Percentiles rank a stretch among this genome's conserved stretches.
Conservation (phyloP, 2,113 vertebrate species). For the Condylura cristata region DNA sequence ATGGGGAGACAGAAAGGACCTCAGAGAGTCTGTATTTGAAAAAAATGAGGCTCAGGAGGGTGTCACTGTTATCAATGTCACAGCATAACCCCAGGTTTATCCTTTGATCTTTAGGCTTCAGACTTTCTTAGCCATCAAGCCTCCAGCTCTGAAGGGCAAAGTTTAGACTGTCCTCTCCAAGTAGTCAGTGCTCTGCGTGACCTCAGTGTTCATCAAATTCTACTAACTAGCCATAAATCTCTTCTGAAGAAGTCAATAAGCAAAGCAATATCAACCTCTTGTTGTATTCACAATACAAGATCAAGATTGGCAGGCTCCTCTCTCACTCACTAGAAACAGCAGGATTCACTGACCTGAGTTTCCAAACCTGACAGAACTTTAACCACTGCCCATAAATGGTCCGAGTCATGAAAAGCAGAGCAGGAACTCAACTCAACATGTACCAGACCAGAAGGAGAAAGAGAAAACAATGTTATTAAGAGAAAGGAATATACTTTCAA, state of each 20-base stretch:
- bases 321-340: not conserved
- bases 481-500: not conserved
- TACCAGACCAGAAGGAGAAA: not conserved
- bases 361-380: not conserved
- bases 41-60: constrained; percentile 1
- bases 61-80: not conserved
- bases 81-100: not conserved
- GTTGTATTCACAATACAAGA: not conserved
- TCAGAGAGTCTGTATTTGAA: not conserved
- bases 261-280: not conserved
- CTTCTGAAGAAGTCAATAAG: not conserved
- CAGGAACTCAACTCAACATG: not conserved
- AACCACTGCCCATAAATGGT: not conserved
- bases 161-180: not conserved
- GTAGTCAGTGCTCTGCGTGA: not conserved
- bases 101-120: not conserved
- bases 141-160: not conserved
- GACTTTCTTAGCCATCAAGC: not conserved
- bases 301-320: not conserved
- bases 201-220: not conserved
- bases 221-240: not conserved
- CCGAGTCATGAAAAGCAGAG: not conserved
- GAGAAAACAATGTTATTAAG: not conserved
- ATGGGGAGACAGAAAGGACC: not conserved
- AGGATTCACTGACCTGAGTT: not conserved